Base-by-base conservation (phyloP, 53 echinoderm and acorn worm genomes). In the Apostichopus leukothele region DNA sequence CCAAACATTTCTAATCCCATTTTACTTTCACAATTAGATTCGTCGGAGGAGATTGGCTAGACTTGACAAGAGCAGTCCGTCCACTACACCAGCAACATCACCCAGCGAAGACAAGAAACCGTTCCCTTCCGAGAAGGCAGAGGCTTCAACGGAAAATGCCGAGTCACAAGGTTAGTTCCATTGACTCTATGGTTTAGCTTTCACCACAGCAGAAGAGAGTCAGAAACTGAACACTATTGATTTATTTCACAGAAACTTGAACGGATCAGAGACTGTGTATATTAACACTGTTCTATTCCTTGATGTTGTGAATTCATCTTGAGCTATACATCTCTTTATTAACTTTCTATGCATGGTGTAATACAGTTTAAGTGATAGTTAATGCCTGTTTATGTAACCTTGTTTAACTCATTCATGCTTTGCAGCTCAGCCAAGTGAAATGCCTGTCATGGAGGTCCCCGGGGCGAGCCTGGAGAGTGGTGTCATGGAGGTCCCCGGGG, bases 21-120 rank as follows among this genome's bases (percentile, higher is more conserved):
- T 25, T 39, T 86, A 27, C 13, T 67, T 9, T 61, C 21, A 4
- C 18, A 52, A 10, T 12, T 61, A 96, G 96, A 96, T 96, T 60
- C 96, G 96, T n/a, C 94, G 96, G 63, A 83, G 96, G 80, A 92
- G 96, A 19, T 76, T 96, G 73, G 96, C 96, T 19, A 91, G 94
- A 16, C 93, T 96, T 12, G 96, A 92, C 74, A 92, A 88, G 77
- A 63, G 63, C 63, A 92, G 91, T 61, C 90, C 94, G 27, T 75
- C 78, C 1, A 89, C 76, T 9, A 63, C 84, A 26, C 86, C 76
- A 18, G 74, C 75, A 11, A 88, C 89, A 76, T 52, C 89, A 21
- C 73, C 91, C 50, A 79, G 79, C 74, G 74, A 80, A 27, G 88
- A 88, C 54, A 84, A 93, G 78, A 88, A 77, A 61, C 60, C 84